Evolutionary conservation across 1,140 invertebrate species (phyloP).

Genomic region (Portunus trituberculatus): DNA sequence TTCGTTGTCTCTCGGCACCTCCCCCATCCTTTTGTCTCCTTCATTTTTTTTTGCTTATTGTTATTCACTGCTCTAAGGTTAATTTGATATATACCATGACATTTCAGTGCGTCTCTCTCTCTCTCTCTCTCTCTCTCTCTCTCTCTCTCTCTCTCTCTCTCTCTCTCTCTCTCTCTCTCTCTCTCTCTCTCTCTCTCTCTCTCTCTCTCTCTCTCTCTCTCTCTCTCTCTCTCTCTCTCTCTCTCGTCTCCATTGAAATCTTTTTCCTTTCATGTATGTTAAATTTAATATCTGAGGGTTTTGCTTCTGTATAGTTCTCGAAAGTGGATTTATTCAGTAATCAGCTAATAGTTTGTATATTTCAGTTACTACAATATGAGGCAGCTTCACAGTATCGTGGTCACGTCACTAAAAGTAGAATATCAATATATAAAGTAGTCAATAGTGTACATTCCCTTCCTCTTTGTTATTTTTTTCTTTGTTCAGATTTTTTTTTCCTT

Average conservation of each 20-base stretch:
- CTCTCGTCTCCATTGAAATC: not conserved
- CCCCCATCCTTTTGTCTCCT: not conserved
- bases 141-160: too few species aligned
- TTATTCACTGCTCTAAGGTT: not conserved
- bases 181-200: too few species aligned
- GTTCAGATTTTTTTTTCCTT: too few species aligned
- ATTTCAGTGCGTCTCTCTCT: too few species aligned
- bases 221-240: too few species aligned
- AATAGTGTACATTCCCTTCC: not conserved
- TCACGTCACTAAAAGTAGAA: not conserved
- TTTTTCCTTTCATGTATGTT: not conserved
- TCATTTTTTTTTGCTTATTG: not conserved
- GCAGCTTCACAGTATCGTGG: not conserved
- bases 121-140: too few species aligned
- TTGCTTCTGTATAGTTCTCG: not conserved
- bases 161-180: too few species aligned
- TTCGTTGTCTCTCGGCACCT: not conserved
- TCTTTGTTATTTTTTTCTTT: not conserved
- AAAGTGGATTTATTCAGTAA: not conserved
- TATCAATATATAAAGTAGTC: not conserved
- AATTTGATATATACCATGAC: too few species aligned
- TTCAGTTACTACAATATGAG: not conserved
- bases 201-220: too few species aligned
- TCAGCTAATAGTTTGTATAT: not conserved
- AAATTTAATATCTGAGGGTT: not conserved